Evolutionary conservation across 2,888 invertebrate species (phyloP), one percentile per base, ranked within the genome.

Genomic region (Trachelus iudaicus): DNA sequence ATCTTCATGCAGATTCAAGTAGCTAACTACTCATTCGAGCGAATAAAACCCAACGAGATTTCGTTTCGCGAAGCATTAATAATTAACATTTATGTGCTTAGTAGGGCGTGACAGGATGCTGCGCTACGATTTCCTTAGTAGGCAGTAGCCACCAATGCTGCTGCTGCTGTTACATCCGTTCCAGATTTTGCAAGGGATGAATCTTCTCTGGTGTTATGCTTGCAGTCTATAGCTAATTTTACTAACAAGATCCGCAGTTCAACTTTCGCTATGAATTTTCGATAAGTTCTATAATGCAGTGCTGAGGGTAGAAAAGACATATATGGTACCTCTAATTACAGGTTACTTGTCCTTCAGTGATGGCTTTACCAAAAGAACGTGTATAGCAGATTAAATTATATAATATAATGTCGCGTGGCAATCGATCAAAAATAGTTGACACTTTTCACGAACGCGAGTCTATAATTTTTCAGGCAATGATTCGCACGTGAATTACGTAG

Each of bases 11-110:
- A 56, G 56, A 56, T 56, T 56, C 56, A 23, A 56, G 56, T 56
- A 56, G 23, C 56, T 9, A 56, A 56, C 9, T 56, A 23, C 23
- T 56, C 56, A 23, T 84, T 81, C 73, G 80, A 73, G 69, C 76
- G 71, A 77, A 75, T 79, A 76, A 76, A 69, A 73, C 79, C 83
- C 86, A 83, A 85, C 85, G 84, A 85, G 84, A 82, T 82, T 82
- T 73, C 79, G 83, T 83, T 83, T 83, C 31, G 31, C 71, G 71
- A 31, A 34, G 71, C 71, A 34, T 71, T 71, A 71, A 71, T 71
- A 71, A 71, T 33, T 30, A 31, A 71, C 34, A 31, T 34, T 71
- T 34, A 34, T 71, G 33, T 71, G 71, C 71, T 71, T 34, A 34
- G 34, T 71, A 71, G 71, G 71, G 71, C 71, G 71, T 71, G 71